Evolutionary conservation across 2,113 vertebrate species (phyloP), one percentile per base, ranked within the genome.

Genomic region (Opisthocomus hoazin): DNA sequence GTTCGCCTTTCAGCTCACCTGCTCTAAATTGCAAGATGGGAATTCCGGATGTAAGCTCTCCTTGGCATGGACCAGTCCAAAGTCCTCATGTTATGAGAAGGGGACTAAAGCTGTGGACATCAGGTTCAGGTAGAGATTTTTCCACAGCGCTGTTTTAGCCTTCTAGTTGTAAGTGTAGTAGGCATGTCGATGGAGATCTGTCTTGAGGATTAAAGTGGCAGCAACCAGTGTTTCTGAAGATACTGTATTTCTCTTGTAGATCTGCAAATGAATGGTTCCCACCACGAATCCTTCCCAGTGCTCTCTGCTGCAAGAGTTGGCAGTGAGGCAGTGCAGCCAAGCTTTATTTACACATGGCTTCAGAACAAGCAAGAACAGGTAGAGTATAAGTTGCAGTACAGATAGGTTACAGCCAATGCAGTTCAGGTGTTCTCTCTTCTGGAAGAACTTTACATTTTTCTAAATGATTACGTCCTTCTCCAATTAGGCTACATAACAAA

Each of bases 341-440:
- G 23, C 53, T 84, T 95, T 87, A 68, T 98, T 89, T 98, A 97
- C 74, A 95, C 75, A 1, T 99, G 99, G 98, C 97, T 99, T 45
- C 98, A 99, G 93, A 99, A 98, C 98, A 98, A 98, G 90, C 98
- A 98, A 96, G 99, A 99, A 56, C 99, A 99, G 99, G 99, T 99
- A 96, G 45, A 91, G 75, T 69, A 64, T 61, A 87, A 79, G 46
- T 15, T 77, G 54, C 41, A 50, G 22, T 71, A 53, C 29, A 34
- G 13, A 24, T 18, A 6, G 54, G 51, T 60, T 89, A 29, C 34
- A 74, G 61, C 41, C 57, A 50, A 14, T 45, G 26, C 69, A 81
- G 18, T 36, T 71, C 84, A 58, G 26, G 23, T 50, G 26, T 71
- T 84, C 43, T 43, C 51, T 83, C 24, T 76, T 71, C 58, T 77